Conservation (phyloP, 2,888 invertebrate genomes). For the Ormyrus pomaceus region DNA sequence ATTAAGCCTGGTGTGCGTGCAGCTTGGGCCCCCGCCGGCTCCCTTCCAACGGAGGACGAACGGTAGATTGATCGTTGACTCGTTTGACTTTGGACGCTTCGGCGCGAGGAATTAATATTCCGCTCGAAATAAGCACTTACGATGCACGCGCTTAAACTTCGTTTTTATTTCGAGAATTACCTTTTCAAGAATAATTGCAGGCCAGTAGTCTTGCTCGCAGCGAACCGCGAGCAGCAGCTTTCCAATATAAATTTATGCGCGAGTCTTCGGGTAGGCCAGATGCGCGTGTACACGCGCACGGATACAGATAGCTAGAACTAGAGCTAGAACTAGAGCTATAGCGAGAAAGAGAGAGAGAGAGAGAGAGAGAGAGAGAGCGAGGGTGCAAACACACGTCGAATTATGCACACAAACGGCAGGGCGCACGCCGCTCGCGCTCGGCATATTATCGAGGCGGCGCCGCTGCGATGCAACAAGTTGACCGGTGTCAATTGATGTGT, state of each 20-base stretch:
- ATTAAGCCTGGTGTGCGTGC: background rate
- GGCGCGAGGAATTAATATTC: too few relatives aligned
- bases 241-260: too few relatives aligned
- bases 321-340: too few relatives aligned
- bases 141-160: too few relatives aligned
- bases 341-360: background rate
- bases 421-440: slow-evolving; percentile 33
- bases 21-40: background rate
- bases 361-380: background rate
- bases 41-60: background rate
- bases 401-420: slow-evolving; percentile 60
- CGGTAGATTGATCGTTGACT: slow-evolving; percentile 28
- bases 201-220: too few relatives aligned
- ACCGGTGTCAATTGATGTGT: slow-evolving; percentile 75
- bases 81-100: slow-evolving; percentile 32
- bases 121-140: too few relatives aligned
- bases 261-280: too few relatives aligned
- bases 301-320: too few relatives aligned
- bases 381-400: slow-evolving; percentile 55
- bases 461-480: slow-evolving; percentile 73
- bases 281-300: background rate
- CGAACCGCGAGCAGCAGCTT: too few relatives aligned
- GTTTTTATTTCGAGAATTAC: too few relatives aligned
- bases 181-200: too few relatives aligned
- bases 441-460: slow-evolving; percentile 50